Base-by-base conservation (phyloP, 2,797 vertebrate genomes). In the Falco berigora region DNA sequence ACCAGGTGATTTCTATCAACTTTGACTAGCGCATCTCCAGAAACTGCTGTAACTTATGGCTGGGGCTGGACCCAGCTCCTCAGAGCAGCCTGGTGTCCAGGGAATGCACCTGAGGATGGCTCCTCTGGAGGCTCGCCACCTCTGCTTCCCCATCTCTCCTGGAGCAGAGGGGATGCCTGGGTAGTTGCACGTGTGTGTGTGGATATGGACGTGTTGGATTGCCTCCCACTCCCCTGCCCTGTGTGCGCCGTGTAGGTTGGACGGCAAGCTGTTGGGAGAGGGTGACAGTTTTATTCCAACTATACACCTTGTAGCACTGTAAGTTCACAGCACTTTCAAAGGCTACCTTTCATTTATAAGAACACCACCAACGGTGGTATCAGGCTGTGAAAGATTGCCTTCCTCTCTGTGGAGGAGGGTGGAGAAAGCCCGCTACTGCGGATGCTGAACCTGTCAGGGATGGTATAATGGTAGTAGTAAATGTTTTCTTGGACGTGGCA, bases 131-230 rank as follows among this genome's bases (percentile, higher is more conserved):
- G 4, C 30, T 28, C 75, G 3, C 14, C 12, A 23, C 7, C 5
- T 58, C 32, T 30, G 9, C 44, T 75, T 90, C 21, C 44, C 4
- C 0, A 3, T 27, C 15, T 50, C 11, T 28, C 19, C 36, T 20
- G 0, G 2, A 23, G 25, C 46, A 72, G 53, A 68, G 32, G 23
- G 75, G 56, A 46, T 42, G 10, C 49, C 32, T 7, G 8, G 52
- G 62, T 1, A 2, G 11, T 30, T 90, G 32, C 28, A 56, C 0
- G 0, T 20, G 18, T 4, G 1, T 1, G 1, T 38, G 23, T 42
- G 67, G 49, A n/a, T 34, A 18, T 4, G 50, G 17, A 47, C 1
- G 0, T 7, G 4, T 30, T 69, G 28, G 22, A 12, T 27, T 53
- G 71, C 6, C 8, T 44, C 49, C 27, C 3, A 1, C 27, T 74